Evolutionary conservation across 2,797 vertebrate species (phyloP).

Genomic region (Kryptolebias ocellatus): DNA sequence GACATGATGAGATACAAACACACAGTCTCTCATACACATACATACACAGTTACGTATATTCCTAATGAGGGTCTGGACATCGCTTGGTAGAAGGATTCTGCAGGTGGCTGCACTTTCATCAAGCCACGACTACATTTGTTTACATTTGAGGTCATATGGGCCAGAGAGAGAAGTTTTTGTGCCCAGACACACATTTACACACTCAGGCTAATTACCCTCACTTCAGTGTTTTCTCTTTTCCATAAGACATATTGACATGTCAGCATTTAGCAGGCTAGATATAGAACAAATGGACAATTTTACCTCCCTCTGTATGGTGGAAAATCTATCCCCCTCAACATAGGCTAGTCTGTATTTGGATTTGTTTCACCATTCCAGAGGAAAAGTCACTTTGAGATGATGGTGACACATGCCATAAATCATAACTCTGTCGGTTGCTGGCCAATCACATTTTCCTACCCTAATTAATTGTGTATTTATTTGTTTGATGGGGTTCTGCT

Average conservation of each 20-base stretch:
- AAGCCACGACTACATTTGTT: constrained; percentile 73
- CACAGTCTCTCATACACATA: constrained; percentile 11
- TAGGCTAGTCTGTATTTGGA: constrained; percentile 73
- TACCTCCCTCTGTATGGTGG: constrained; percentile 62
- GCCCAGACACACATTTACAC: constrained; percentile 66
- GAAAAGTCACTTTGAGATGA: constrained; percentile 80
- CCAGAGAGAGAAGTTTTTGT: constrained; percentile 66
- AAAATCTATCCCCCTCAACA: constrained; percentile 69
- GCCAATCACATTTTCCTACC: constrained; percentile 81
- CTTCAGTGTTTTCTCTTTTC: constrained; percentile 78
- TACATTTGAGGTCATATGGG: constrained; percentile 78
- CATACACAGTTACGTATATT: constrained; percentile 44
- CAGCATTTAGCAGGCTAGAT: constrained; percentile 76
- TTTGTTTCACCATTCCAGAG: constrained; percentile 58
- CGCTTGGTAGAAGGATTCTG: constrained; percentile 73
- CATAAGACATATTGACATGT: constrained; percentile 80
- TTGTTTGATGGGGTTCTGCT: constrained; percentile 67
- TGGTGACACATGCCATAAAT: constrained; percentile 82
- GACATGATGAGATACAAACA: constrained; percentile 51
- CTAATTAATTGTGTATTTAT: constrained; percentile 85
- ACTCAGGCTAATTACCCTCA: constrained; percentile 76
- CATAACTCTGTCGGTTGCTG: constrained; percentile 69
- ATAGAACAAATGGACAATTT: constrained; percentile 78
- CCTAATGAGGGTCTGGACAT: constrained; percentile 74
- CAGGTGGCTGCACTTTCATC: constrained; percentile 84